Base-by-base conservation (phyloP, 1,140 invertebrate genomes). In the Pseudomyrmex concolor region DNA sequence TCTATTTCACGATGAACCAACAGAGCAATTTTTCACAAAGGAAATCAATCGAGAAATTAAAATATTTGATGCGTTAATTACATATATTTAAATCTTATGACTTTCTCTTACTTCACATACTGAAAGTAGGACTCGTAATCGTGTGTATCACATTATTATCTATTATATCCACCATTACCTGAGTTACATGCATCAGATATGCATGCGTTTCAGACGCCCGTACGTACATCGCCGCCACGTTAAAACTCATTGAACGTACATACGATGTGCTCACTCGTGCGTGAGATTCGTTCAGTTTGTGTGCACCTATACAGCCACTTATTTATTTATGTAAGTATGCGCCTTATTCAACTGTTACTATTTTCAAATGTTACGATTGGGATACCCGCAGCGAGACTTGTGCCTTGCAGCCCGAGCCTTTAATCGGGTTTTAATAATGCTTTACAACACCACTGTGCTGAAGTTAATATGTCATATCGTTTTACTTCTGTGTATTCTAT, bases 241-340 rank as follows among this genome's bases (percentile, higher is more conserved):
- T 4, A 34, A 19, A 66, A 67, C 10, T 12, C 9, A 13, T 1
- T 54, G 13, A 54, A 77, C 25, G 25, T 45, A 48, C 5, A 77
- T 57, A 34, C 25, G 25, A 13, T 1, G 8, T 55, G 74, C 48
- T 77, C 63, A 43, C 63, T 77, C 74, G 34, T 67, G 74, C 74
- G 62, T 77, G n/a, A 67, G 50, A 77, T 67, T 67, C 34, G 62
- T 67, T 77, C 22, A n/a, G 63, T 50, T 25, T 77, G 1, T 17
- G 13, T 19, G 54, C 63, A 55, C 15, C 9, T 55, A 77, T 19
- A 63, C 34, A 63, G 5, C 34, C 63, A 17, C 3, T 59, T 74
- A 77, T 77, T 77, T 77, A 77, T 77, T 77, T 68, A 51, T 22
- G 25, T 67, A 67, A 77, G 63, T 22, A 43, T 10, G 17, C n/a